phyloP scores from a whole-genome alignment of 1,140 invertebrate genomes.

The Temnothorax nylanderi region DNA sequence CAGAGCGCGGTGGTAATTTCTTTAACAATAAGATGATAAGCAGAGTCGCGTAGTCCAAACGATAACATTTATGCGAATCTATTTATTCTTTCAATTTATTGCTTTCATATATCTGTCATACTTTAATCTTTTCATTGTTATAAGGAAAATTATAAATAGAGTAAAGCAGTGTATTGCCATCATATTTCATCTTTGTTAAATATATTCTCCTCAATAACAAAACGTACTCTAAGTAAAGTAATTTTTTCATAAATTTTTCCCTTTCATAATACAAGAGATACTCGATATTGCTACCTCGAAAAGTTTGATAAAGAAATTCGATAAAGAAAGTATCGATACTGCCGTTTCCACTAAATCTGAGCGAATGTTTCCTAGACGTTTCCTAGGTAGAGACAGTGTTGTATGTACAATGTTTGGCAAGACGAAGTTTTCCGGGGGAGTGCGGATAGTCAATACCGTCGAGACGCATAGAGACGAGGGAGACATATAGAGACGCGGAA shows the following conservation, averaged over 20 bases:
- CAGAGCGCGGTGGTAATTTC: background rate
- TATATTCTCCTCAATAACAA: background rate
- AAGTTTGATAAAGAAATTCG: background rate
- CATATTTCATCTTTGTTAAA: background rate
- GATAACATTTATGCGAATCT: slow-evolving; percentile 1
- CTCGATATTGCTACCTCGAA: background rate
- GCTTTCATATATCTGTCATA: background rate
- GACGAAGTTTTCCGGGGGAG: slow-evolving; percentile 1
- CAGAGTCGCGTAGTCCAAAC: background rate
- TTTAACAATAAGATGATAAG: slow-evolving; percentile 24
- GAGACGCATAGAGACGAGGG: background rate
- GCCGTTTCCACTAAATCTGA: background rate
- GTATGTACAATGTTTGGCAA: background rate
- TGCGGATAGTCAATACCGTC: slow-evolving; percentile 21
- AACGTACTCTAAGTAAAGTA: background rate
- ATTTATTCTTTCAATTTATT: slow-evolving; percentile 15
- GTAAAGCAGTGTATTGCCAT: too few relatives aligned
- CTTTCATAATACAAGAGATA: background rate
- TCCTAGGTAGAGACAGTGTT: background rate
- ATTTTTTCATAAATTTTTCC: background rate
- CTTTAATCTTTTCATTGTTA: background rate
- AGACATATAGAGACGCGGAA: background rate
- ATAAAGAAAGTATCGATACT: background rate
- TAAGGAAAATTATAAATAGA: background rate
- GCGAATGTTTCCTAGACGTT: background rate